These are phyloP conservation scores for Lemur catta DNA, from an alignment of 2,797 vertebrate genomes.

Conservation along the genomic window DNA sequence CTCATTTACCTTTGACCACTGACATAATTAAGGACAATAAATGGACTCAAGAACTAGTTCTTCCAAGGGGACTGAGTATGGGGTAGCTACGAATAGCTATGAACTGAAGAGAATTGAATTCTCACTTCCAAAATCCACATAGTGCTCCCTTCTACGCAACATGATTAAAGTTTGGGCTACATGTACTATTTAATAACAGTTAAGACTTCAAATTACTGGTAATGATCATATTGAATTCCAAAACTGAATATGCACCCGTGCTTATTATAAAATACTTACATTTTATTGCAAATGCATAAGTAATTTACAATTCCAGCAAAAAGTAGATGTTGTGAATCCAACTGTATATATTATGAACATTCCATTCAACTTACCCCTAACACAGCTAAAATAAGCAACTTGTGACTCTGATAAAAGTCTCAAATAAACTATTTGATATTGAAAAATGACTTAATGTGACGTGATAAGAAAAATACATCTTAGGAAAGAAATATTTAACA, in stretches of 20 bases:
- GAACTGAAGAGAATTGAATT: neutral
- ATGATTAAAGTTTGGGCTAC: neutral
- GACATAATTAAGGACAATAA: neutral
- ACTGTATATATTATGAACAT: slow-evolving; percentile 27
- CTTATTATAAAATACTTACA: slow-evolving; percentile 17
- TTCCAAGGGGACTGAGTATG: neutral
- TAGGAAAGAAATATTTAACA: neutral
- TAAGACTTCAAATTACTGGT: neutral
- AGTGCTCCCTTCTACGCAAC: neutral
- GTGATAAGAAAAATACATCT: slow-evolving; percentile 46
- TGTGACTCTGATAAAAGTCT: slow-evolving; percentile 31
- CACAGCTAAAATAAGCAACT: slow-evolving; percentile 39
- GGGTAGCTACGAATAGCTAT: neutral
- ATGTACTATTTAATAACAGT: neutral
- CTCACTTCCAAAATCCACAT: neutral
- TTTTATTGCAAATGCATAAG: neutral
- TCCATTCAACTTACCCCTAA: slow-evolving; percentile 27
- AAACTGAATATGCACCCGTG: neutral
- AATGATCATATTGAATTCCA: neutral
- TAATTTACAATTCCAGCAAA: slow-evolving; percentile 31
- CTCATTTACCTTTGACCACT: neutral
- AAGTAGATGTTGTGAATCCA: neutral
- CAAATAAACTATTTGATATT: slow-evolving; percentile 45
- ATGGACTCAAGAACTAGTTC: neutral
- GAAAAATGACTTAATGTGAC: slow-evolving; percentile 8